These are phyloP conservation scores for Neogobius melanostomus DNA, from an alignment of 2,113 vertebrate species.

Conservation along the genomic window DNA sequence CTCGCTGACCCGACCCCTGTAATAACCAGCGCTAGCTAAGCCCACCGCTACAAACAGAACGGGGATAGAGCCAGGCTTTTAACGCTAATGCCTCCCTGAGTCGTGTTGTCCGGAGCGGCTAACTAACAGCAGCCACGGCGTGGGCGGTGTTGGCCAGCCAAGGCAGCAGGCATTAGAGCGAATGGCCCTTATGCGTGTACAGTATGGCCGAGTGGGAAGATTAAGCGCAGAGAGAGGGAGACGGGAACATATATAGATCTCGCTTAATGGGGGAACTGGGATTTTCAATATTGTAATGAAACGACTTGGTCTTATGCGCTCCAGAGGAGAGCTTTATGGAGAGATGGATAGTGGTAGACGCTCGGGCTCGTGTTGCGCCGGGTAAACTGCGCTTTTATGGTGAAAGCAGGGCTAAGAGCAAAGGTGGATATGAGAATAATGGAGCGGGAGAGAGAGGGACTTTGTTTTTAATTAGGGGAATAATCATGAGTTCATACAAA, in stretches of 20 bases:
- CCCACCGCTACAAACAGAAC: not conserved
- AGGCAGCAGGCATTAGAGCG: constrained; percentile 1
- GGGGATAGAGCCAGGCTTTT: not conserved
- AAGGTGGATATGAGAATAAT: not conserved
- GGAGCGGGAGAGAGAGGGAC: not conserved
- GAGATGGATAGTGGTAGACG: not conserved
- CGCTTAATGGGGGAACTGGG: constrained; percentile 1
- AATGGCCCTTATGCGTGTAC: constrained; percentile 1
- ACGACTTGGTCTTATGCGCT: not conserved
- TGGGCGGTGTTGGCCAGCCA: constrained; percentile 1
- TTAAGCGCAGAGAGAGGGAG: not conserved
- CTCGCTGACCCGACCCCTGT: not conserved
- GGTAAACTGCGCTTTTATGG: constrained; percentile 4
- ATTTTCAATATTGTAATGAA: constrained; percentile 12
- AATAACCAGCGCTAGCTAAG: not conserved
- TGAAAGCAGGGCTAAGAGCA: not conserved
- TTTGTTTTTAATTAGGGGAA: not conserved
- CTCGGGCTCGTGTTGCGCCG: not conserved
- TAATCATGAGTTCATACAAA: not conserved
- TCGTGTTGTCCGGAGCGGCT: not conserved
- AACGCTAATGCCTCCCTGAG: not conserved
- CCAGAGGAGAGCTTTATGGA: not conserved
- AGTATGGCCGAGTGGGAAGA: not conserved
- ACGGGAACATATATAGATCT: constrained; percentile 7
- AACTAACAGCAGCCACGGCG: not conserved